Evolutionary conservation across 1,140 invertebrate species (phyloP).

Genomic region (Argopecten irradians): DNA sequence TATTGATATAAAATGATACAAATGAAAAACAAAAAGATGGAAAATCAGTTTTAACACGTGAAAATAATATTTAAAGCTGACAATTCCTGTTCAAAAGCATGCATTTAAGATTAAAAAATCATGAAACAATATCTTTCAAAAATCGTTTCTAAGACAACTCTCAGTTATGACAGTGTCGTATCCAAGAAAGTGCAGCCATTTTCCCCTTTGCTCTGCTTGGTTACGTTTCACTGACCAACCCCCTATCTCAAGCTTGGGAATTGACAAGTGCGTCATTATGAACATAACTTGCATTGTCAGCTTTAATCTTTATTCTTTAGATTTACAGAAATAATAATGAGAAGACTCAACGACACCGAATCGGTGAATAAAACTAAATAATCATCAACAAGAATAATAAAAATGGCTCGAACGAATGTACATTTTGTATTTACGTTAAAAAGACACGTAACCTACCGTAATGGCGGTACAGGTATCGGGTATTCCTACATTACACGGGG

Average conservation of each 20-base stretch:
- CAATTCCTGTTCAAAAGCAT: background rate
- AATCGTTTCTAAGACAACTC: no score
- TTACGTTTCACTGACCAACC: no score
- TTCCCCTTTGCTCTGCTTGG: no score
- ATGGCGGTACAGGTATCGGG: slow-evolving; percentile 48
- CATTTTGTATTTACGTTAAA: background rate
- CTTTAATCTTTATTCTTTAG: no score
- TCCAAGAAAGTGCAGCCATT: no score
- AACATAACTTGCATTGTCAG: no score
- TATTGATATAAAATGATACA: background rate
- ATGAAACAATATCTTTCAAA: background rate
- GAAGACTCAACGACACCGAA: no score
- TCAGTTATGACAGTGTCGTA: no score
- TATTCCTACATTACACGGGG: slow-evolving; percentile 48
- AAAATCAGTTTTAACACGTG: background rate
- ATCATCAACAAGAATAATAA: background rate
- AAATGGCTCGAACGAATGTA: background rate
- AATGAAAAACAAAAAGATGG: background rate
- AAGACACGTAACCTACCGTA: slow-evolving; percentile 39
- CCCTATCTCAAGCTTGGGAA: no score
- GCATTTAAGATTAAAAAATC: background rate
- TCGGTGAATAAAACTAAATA: background rate
- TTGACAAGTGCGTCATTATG: no score
- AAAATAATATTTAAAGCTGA: background rate
- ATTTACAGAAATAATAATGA: no score